Evolutionary conservation across 2,797 vertebrate genomes (phyloP).

Genomic region (Schizothorax lantsangensis): DNA sequence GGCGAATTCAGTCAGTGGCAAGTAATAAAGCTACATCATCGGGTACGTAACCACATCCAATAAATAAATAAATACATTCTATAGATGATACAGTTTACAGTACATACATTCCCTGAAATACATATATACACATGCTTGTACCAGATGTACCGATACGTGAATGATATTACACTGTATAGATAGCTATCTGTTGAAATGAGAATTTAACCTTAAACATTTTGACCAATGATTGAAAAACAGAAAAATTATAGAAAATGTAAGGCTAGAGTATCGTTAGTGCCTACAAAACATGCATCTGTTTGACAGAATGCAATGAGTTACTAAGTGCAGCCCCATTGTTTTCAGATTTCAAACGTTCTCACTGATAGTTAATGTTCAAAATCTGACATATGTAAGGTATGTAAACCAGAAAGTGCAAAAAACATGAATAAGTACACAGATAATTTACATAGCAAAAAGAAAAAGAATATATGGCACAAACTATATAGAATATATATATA

Average conservation of each 20-base stretch:
- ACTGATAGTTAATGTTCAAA: neutral
- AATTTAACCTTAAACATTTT: neutral
- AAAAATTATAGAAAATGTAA: neutral
- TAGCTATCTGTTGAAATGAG: neutral
- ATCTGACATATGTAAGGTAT: neutral
- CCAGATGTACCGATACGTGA: constrained; percentile 58
- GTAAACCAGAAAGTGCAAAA: constrained; percentile 2
- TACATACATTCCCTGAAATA: constrained; percentile 83
- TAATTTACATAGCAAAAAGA: neutral
- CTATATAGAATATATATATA: neutral
- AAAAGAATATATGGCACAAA: constrained; percentile 47
- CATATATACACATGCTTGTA: constrained; percentile 81
- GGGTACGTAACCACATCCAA: constrained; percentile 72
- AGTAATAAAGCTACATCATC: constrained; percentile 66
- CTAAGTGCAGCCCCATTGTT: constrained; percentile 7
- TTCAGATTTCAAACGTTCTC: constrained; percentile 22
- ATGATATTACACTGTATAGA: constrained; percentile 38
- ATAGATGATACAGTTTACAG: constrained; percentile 82
- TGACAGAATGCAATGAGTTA: constrained; percentile 15
- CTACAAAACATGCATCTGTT: constrained; percentile 24
- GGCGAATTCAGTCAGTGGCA: constrained; percentile 55
- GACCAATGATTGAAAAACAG: constrained; percentile 21
- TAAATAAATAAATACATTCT: constrained; percentile 81
- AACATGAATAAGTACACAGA: neutral
- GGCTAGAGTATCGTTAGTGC: neutral